These are phyloP conservation scores for Venusia cambrica DNA, from an alignment of 2,888 invertebrate species.

Conservation along the genomic window DNA sequence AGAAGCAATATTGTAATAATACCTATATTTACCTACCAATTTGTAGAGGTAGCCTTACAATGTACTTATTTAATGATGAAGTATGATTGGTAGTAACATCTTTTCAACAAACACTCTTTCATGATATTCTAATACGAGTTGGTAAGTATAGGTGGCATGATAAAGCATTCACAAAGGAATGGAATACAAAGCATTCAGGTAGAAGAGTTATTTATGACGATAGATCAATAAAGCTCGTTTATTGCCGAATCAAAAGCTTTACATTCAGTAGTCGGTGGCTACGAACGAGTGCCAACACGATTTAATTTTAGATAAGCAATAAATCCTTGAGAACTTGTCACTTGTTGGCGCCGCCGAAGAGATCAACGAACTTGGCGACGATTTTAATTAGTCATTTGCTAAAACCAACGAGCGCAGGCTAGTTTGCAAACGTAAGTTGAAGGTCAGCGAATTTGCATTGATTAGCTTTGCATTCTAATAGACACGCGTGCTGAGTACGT, in stretches of 20 bases:
- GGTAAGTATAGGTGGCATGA: too few relatives aligned
- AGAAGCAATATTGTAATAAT: too few relatives aligned
- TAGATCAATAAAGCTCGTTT: constrained; percentile 18
- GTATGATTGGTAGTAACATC: too few relatives aligned
- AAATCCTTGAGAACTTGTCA: constrained; percentile 28
- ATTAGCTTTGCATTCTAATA: constrained; percentile 42
- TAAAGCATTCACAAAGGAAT: too few relatives aligned
- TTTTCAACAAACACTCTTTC: too few relatives aligned
- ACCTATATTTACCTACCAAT: too few relatives aligned
- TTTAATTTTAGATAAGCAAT: constrained; percentile 24
- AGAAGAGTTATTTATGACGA: constrained; percentile 14
- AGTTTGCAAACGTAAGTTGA: constrained; percentile 33
- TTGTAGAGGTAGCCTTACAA: too few relatives aligned
- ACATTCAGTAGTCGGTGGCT: constrained; percentile 8
- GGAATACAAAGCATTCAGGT: constrained; percentile 6
- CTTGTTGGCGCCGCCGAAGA: constrained; percentile 27
- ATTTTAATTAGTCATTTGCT: constrained; percentile 38
- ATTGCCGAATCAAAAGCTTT: constrained; percentile 12
- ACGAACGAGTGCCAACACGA: constrained; percentile 17
- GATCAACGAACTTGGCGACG: constrained; percentile 31
- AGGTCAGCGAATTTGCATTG: constrained; percentile 43
- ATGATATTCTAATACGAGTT: too few relatives aligned
- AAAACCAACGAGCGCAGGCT: constrained; percentile 20
- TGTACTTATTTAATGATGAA: too few relatives aligned
- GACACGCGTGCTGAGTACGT: constrained; percentile 20